Percentiles rank a stretch among this genome's conserved stretches.
phyloP scores from a whole-genome alignment of 2,888 invertebrate genomes.

The Xestia sexstrigata region DNA sequence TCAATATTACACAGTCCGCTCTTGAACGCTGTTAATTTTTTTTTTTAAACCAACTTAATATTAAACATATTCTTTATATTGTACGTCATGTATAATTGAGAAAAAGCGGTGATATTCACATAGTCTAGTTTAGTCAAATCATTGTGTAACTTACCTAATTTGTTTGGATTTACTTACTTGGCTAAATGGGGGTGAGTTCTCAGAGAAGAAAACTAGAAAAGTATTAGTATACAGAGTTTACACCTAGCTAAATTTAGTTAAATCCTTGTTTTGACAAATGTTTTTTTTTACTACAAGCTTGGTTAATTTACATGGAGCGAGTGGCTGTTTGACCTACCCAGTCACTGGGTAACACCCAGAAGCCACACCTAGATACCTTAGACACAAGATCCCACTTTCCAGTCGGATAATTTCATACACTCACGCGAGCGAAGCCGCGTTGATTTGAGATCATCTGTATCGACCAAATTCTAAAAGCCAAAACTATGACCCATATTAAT shows the following conservation, averaged over 20 bases:
- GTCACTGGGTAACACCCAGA: not conserved
- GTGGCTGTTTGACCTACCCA: not conserved
- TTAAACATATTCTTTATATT: not conserved
- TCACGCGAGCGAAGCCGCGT: not conserved
- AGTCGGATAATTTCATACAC: not conserved
- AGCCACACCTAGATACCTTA: not conserved
- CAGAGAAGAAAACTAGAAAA: not conserved
- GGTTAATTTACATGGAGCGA: no score
- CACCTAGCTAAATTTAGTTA: no score
- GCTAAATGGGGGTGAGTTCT: not conserved
- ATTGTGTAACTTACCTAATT: not conserved
- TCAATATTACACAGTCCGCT: not conserved
- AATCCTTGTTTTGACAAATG: no score
- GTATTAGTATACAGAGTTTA: no score
- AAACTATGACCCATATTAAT: constrained; percentile 4
- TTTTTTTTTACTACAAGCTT: no score
- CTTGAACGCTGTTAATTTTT: not conserved
- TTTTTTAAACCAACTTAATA: not conserved
- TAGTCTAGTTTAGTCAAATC: not conserved
- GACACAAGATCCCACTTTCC: not conserved
- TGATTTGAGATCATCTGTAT: not conserved
- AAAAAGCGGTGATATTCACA: not conserved
- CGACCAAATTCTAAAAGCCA: not conserved
- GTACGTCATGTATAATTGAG: constrained; percentile 17
- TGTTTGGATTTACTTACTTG: not conserved